Evolutionary conservation across 2,888 invertebrate species (phyloP), one percentile per base, ranked within the genome.

Genomic region (Drosophila maculinotata): DNA sequence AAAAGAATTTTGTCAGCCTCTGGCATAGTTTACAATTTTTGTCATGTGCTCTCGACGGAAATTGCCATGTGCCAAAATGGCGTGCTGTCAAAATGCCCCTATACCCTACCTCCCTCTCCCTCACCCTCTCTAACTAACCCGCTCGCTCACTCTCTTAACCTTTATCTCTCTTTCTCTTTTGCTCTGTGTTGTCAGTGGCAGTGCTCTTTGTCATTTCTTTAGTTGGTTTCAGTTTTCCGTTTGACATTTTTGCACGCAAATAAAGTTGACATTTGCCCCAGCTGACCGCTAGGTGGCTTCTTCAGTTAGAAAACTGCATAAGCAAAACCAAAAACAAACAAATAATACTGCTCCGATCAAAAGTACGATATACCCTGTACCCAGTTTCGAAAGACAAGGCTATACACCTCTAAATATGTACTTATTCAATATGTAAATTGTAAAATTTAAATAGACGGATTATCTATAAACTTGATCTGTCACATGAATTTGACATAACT

Each of bases 11-110:
- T 20, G 36, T 10, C 17, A 10, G 17, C 36, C 28, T 7, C 31
- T 41, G 39, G 35, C 45, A 47, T 58, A 47, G 62, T 72, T 53
- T 53, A 35, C 23, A 38, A 63, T 67, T 81, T 84, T 81, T 81
- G 84, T 79, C 74, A 79, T 81, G 78, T 80, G 79, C 68, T 64
- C 69, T 65, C 70, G 62, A 57, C 82, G 82, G 82, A 82, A 85
- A 85, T 82, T 85, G 82, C 84, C 76, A 81, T 79, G 82, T 77
- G 82, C 66, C 77, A 76, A 79, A 82, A 79, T 68, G 74, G 75
- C 60, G 74, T 47, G 53, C 63, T 60, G 60, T 64, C 77, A 57
- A 45, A 62, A 49, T 47, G 44, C 47, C 26, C 26, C 35, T 44
- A n/a, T n/a, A n/a, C n/a, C 20, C 31, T n/a, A 17, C 2, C 31